phyloP scores from a whole-genome alignment of 2,797 vertebrate species.

The Cuculus canorus region DNA sequence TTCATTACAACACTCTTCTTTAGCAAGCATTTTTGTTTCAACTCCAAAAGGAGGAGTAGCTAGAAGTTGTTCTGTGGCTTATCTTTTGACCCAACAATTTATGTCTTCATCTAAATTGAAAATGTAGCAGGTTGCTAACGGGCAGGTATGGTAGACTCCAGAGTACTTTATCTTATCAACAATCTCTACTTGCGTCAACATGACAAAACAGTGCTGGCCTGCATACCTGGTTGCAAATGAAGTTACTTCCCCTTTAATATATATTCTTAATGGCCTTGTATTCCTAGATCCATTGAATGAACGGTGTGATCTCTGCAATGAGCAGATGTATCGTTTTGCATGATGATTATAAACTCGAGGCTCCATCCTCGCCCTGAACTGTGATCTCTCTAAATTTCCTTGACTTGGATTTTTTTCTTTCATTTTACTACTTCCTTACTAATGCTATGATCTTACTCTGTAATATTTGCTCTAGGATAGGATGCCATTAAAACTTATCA shows the following conservation, averaged over 20 bases:
- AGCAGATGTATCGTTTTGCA: neutral
- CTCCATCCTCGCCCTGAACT: neutral
- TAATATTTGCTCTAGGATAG: neutral
- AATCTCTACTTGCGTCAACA: neutral
- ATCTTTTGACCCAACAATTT: conserved; percentile 31
- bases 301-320: neutral
- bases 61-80: neutral
- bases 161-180: neutral
- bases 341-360: neutral
- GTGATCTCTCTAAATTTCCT: neutral
- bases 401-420: neutral
- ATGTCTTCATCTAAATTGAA: conserved; percentile 13
- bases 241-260: conserved; percentile 1
- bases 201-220: neutral
- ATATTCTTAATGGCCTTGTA: neutral
- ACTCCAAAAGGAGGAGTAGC: neutral
- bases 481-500: neutral
- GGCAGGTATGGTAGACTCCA: neutral
- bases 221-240: neutral
- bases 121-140: neutral
- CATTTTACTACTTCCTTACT: neutral
- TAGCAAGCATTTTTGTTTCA: neutral
- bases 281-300: neutral
- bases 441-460: neutral
- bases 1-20: neutral